Evolutionary conservation across 2,797 vertebrate genomes (phyloP).

Genomic region (Alectoris magna): DNA sequence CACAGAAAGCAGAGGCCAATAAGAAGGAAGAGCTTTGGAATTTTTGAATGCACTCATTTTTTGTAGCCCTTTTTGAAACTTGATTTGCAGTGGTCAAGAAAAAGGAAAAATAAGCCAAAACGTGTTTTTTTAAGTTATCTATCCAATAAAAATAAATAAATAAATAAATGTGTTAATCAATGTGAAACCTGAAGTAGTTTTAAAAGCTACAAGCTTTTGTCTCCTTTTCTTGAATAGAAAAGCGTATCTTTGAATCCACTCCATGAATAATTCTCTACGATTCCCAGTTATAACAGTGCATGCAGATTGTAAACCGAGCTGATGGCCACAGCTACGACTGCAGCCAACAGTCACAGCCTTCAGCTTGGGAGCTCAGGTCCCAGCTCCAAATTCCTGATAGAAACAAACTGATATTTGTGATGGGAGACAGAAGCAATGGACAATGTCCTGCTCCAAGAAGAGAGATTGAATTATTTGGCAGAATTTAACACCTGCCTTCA

Average conservation of each 20-base stretch:
- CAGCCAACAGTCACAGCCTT: background rate
- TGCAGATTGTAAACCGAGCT: background rate
- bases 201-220: background rate
- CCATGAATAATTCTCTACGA: background rate
- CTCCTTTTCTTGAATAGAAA: background rate
- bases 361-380: background rate
- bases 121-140: background rate
- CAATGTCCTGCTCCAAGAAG: background rate
- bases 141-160: background rate
- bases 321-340: background rate
- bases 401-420: background rate
- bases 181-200: background rate
- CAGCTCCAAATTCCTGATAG: background rate
- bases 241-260: background rate
- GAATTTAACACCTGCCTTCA: background rate
- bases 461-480: background rate
- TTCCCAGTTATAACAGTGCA: accelerated
- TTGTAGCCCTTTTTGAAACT: background rate
- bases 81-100: background rate
- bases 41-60: background rate
- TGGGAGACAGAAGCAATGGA: background rate
- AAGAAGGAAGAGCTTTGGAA: background rate
- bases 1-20: background rate
- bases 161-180: background rate
- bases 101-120: background rate